A percentile compares a stretch with the other conserved stretches of the same genome.
phyloP scores from a whole-genome alignment of 2,888 invertebrate genomes.

The Caenorhabditis angaria region DNA sequence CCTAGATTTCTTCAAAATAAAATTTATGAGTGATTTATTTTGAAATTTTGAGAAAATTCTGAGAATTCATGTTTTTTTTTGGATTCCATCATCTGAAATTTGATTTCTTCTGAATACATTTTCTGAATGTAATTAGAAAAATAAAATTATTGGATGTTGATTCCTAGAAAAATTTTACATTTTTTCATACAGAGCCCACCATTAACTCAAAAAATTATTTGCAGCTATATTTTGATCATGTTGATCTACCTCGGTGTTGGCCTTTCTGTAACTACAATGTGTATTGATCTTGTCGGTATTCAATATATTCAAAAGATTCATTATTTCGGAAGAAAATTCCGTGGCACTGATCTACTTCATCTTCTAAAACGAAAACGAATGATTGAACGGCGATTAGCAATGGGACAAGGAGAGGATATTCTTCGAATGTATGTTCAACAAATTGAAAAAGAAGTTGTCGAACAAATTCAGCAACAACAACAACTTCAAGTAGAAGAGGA shows the following conservation, averaged over 20 bases:
- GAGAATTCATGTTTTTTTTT: too few species aligned
- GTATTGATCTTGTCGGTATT: conserved; percentile 72
- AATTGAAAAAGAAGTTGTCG: conserved; percentile 41
- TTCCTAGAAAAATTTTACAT: not conserved
- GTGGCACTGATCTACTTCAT: conserved; percentile 71
- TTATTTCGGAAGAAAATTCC: conserved; percentile 72
- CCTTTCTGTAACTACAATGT: conserved; percentile 72
- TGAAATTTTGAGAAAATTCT: not conserved
- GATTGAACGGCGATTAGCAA: conserved; percentile 69
- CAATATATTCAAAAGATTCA: conserved; percentile 72
- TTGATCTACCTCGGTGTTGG: conserved; percentile 72
- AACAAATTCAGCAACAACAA: conserved; percentile 8
- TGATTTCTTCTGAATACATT: not conserved
- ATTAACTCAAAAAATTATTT: conserved; percentile 15
- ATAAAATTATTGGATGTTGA: conserved; percentile 5
- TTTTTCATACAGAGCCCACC: not conserved
- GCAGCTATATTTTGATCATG: conserved; percentile 70
- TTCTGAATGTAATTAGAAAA: not conserved
- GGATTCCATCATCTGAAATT: not conserved
- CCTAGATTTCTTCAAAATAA: too few species aligned
- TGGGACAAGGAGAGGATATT: conserved; percentile 70
- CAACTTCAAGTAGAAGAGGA: conserved; percentile 7
- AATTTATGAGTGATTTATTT: not conserved
- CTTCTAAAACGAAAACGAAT: conserved; percentile 68
- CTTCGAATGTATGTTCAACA: conserved; percentile 63